Percentiles rank a stretch among this genome's conserved stretches.
Evolutionary conservation across 2,113 vertebrate genomes (phyloP).

Genomic region (Hydropotes inermis): DNA sequence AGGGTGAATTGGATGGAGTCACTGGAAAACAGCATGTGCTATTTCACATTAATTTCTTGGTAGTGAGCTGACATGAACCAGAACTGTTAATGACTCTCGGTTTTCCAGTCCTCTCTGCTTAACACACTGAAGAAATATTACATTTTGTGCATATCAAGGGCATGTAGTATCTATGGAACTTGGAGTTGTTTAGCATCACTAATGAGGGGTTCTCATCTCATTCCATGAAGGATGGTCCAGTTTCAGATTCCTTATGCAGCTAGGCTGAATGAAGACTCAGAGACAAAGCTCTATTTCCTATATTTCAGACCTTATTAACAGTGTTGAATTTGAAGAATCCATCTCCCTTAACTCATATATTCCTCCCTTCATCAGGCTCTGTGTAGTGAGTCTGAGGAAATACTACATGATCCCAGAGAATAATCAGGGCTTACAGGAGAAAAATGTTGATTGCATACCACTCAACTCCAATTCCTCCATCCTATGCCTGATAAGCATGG

Average conservation of each 20-base stretch:
- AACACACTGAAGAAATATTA: not conserved
- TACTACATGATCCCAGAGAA: not conserved
- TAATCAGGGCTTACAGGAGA: not conserved
- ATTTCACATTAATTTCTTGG: constrained; percentile 29
- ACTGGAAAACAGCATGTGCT: not conserved
- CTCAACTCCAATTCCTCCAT: not conserved
- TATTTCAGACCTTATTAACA: not conserved
- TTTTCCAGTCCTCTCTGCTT: not conserved
- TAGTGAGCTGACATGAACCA: not conserved
- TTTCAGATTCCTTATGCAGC: not conserved
- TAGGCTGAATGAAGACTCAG: not conserved
- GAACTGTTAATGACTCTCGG: not conserved
- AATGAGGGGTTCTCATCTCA: not conserved
- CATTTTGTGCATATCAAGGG: not conserved
- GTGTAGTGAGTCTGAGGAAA: not conserved
- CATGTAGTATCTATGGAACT: not conserved
- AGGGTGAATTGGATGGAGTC: not conserved
- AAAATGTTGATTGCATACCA: not conserved
- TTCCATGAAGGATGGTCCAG: not conserved
- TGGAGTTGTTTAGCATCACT: not conserved
- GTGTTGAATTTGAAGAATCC: not conserved
- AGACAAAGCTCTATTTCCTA: not conserved
- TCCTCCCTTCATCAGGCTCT: not conserved
- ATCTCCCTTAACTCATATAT: not conserved
- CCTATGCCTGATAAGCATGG: not conserved